Percentiles rank a stretch among this genome's conserved stretches.
These are phyloP conservation scores for Scaeva pyrastri DNA, from an alignment of 2,888 invertebrate species.

Conservation along the genomic window DNA sequence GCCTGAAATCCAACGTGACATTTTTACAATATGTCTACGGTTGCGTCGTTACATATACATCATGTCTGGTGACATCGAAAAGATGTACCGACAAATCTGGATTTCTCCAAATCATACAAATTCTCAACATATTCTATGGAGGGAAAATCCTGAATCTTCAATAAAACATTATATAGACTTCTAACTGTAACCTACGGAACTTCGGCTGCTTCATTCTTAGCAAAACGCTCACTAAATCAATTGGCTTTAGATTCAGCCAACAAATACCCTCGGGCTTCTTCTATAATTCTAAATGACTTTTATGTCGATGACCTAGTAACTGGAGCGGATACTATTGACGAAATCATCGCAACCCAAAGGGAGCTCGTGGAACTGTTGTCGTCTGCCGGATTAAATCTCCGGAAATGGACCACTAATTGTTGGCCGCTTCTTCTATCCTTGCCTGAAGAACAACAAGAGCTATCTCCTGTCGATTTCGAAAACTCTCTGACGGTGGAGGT, in stretches of 20 bases:
- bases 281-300: constrained; percentile 54
- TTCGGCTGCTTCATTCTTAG: constrained; percentile 46
- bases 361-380: constrained; percentile 7
- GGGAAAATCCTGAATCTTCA: constrained; percentile 6
- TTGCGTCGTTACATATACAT: constrained; percentile 21
- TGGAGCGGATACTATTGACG: constrained; percentile 53
- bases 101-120: constrained; percentile 32
- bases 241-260: constrained; percentile 42
- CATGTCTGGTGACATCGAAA: constrained; percentile 46
- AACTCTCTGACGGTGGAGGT: constrained; percentile 24
- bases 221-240: constrained; percentile 61
- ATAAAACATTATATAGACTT: constrained; percentile 2
- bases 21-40: constrained; percentile 35
- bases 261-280: constrained; percentile 46
- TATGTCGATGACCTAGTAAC: constrained; percentile 72
- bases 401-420: constrained; percentile 40
- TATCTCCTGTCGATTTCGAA: constrained; percentile 37
- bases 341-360: constrained; percentile 2
- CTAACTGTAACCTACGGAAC: neutral
- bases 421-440: constrained; percentile 37
- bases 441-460: constrained; percentile 34
- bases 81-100: constrained; percentile 56
- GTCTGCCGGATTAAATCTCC: constrained; percentile 5
- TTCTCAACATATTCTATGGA: constrained; percentile 61
- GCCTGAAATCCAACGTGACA: constrained; percentile 51